Evolutionary conservation across 2,797 vertebrate genomes (phyloP).

Genomic region (Lepus townsendii): DNA sequence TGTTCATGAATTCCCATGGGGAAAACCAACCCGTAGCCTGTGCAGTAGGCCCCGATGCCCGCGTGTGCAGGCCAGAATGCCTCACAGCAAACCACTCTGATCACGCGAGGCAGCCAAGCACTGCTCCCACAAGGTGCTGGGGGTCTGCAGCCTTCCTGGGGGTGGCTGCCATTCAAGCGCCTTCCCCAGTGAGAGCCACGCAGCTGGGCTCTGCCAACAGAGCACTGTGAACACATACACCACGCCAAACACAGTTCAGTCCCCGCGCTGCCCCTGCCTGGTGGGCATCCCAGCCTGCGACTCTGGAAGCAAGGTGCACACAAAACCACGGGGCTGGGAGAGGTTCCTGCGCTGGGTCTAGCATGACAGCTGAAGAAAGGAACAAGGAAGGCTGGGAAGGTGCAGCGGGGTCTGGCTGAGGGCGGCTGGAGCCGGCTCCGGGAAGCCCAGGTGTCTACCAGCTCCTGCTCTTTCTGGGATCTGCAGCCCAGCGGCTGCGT

Average conservation of each 20-base stretch:
- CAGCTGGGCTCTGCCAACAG: not conserved
- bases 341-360: not conserved
- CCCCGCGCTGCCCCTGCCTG: not conserved
- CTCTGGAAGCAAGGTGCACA: not conserved
- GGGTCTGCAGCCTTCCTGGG: not conserved
- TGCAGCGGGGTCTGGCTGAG: not conserved
- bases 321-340: not conserved
- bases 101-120: not conserved
- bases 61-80: not conserved
- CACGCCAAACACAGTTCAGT: not conserved
- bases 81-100: not conserved
- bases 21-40: not conserved
- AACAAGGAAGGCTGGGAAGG: not conserved
- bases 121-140: not conserved
- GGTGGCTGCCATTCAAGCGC: not conserved
- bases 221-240: not conserved
- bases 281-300: not conserved
- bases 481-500: not conserved
- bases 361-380: not conserved
- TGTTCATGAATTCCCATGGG: not conserved
- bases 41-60: not conserved
- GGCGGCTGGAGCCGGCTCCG: not conserved
- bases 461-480: slow-evolving; percentile 57
- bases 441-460: slow-evolving; percentile 53
- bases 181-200: slow-evolving; percentile 7